A percentile compares a stretch with the other conserved stretches of the same genome.
These are phyloP conservation scores for Eurytoma adleriae DNA, from an alignment of 2,888 invertebrate species.

Conservation along the genomic window DNA sequence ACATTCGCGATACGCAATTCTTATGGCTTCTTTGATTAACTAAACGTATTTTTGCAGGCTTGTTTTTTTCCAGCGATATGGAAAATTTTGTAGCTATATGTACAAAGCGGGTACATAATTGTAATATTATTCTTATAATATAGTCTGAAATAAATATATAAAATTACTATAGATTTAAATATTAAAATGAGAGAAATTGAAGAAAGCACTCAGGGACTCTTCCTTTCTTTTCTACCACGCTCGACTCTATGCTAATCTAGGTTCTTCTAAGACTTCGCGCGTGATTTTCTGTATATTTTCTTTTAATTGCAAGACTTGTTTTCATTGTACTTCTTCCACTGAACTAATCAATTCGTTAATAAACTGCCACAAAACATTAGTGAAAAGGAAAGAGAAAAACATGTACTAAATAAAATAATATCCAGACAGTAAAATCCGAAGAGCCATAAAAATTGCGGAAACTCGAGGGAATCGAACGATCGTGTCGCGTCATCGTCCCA, in stretches of 20 bases:
- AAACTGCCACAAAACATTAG: background rate
- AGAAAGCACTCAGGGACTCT: slow-evolving; percentile 26
- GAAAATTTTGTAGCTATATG: no score
- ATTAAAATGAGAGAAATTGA: slow-evolving; percentile 17
- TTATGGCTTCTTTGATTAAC: background rate
- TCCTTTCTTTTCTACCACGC: slow-evolving; percentile 40
- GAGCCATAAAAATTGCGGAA: slow-evolving; percentile 20
- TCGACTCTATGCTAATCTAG: slow-evolving; percentile 27
- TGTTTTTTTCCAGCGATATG: no score
- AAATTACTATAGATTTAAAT: no score
- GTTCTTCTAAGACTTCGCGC: slow-evolving; percentile 30
- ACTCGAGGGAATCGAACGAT: slow-evolving; percentile 3
- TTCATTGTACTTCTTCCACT: background rate
- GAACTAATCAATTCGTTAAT: no score
- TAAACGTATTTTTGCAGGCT: background rate
- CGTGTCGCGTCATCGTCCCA: background rate
- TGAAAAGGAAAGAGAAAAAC: background rate
- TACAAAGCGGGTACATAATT: no score
- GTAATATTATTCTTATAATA: no score
- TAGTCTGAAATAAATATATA: no score
- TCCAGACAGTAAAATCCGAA: background rate
- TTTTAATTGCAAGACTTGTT: slow-evolving; percentile 7
- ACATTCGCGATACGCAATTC: background rate
- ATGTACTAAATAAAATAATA: background rate
- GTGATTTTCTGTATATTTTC: slow-evolving; percentile 23